Conservation (phyloP, 1,140 invertebrate genomes). For the Hermetia illucens region DNA sequence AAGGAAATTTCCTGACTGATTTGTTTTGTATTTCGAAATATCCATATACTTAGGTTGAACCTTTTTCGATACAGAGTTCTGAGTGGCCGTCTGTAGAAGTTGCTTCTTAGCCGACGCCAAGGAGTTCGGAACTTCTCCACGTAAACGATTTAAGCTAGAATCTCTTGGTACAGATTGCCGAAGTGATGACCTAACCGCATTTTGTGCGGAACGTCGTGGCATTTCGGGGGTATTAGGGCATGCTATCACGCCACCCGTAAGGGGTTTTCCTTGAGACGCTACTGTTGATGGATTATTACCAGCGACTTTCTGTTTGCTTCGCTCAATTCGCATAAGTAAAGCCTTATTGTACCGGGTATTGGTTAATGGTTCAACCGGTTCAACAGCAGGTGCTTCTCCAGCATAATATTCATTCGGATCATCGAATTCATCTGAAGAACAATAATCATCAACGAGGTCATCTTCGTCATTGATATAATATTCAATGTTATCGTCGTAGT, state of each 20-base stretch:
- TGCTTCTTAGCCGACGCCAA: slow-evolving; percentile 28
- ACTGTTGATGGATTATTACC: slow-evolving; percentile 17
- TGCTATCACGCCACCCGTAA: slow-evolving; percentile 20
- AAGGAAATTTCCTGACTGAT: slow-evolving; percentile 35
- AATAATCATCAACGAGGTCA: slow-evolving; percentile 24
- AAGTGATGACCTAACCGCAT: slow-evolving; percentile 12
- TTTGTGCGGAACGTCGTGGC: slow-evolving; percentile 26
- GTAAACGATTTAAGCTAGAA: slow-evolving; percentile 25
- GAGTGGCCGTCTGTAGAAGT: slow-evolving; percentile 25
- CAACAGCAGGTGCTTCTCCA: slow-evolving; percentile 4
- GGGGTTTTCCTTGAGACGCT: slow-evolving; percentile 17
- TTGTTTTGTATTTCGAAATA: slow-evolving; percentile 41
- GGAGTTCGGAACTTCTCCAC: slow-evolving; percentile 24
- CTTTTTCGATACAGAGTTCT: slow-evolving; percentile 8
- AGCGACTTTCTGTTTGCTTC: slow-evolving; percentile 25
- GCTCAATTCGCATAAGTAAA: slow-evolving; percentile 30
- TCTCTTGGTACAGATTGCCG: slow-evolving; percentile 28
- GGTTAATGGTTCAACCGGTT: slow-evolving; percentile 20
- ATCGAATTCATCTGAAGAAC: slow-evolving; percentile 17
- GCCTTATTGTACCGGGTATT: slow-evolving; percentile 40
- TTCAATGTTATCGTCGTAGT: slow-evolving; percentile 27
- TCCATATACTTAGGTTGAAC: slow-evolving; percentile 36
- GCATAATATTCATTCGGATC: background rate
- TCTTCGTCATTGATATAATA: slow-evolving; percentile 29
- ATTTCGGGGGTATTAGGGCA: slow-evolving; percentile 38